Evolutionary conservation across 1,140 invertebrate species (phyloP), one percentile per base, ranked within the genome.

Genomic region (Tetramorium parvispinum): DNA sequence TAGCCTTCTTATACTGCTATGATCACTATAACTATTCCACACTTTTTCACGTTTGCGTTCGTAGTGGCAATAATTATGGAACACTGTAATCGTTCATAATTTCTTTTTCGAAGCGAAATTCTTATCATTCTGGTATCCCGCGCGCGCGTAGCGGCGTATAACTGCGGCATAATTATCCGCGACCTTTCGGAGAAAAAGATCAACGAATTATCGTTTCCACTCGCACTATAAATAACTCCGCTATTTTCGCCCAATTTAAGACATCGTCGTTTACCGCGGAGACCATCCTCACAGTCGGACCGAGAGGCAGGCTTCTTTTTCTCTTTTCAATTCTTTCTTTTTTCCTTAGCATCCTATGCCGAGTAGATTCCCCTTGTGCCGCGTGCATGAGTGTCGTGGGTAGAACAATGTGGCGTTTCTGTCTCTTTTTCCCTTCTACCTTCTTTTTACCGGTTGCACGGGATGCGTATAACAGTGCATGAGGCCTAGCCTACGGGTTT

Each of bases 401-500:
- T 91, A 90, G 91, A 93, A 93, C 91, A 91, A 88, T 91, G 89
- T 88, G 75, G 73, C 55, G 63, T 76, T 79, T 53, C 21, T 40
- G 51, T 81, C 53, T 70, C 43, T 32, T 46, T 70, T 71, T 57
- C 24, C n/a, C 40, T 32, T 6, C 13, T n/a, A 43, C 37, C 37
- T 90, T 90, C 81, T 91, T 81, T 89, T 70, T 77, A 32, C 4
- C 55, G 51, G 66, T 85, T 87, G 86, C 86, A 88, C 76, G 85
- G 83, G 89, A 92, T 91, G 87, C 89, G 92, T 91, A 92, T 89
- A 93, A 82, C 90, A 91, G 91, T 91, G 90, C 88, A 91, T 82
- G 87, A 92, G 88, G 90, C 92, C 89, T 92, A 92, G 89, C 83
- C 91, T 83, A 89, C 83, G 82, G 85, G 89, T 95, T 95, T 95